Evolutionary conservation across 2,888 invertebrate species (phyloP).

Genomic region (Drepanosiphum platanoidis): DNA sequence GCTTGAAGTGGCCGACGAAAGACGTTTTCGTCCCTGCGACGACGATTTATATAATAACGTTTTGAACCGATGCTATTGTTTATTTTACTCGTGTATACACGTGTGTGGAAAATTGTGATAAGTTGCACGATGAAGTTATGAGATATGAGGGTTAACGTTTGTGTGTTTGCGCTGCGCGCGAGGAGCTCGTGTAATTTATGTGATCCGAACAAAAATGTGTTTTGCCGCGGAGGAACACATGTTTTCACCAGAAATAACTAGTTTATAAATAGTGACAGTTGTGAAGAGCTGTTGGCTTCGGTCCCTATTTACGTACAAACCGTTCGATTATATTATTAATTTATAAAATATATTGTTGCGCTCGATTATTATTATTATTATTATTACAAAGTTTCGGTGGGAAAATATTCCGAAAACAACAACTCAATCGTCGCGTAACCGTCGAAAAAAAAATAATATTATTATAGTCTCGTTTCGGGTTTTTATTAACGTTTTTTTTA

Average conservation of each 20-base stretch:
- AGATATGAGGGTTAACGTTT: constrained; percentile 44
- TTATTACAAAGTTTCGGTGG: background rate
- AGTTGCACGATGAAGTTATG: constrained; percentile 27
- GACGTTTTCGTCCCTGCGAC: constrained; percentile 24
- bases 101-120: constrained; percentile 38
- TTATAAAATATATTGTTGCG: constrained; percentile 7
- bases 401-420: background rate
- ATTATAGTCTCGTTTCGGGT: constrained; percentile 4
- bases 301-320: constrained; percentile 53
- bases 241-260: constrained; percentile 62
- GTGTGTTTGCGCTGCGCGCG: background rate
- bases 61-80: constrained; percentile 4
- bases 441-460: background rate
- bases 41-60: constrained; percentile 33
- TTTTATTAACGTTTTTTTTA: constrained; percentile 53
- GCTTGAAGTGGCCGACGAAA: constrained; percentile 53
- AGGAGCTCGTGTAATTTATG: constrained; percentile 44
- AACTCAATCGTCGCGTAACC: background rate
- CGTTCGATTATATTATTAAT: constrained; percentile 53
- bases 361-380: too few relatives aligned
- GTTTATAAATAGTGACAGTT: constrained; percentile 62
- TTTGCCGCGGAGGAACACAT: constrained; percentile 51
- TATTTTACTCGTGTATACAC: constrained; percentile 20
- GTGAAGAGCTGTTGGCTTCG: constrained; percentile 56
- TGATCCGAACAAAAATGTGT: constrained; percentile 60